Percentiles rank a stretch among this genome's conserved stretches.
These are phyloP conservation scores for Thymelicus lineola DNA, from an alignment of 2,888 invertebrate genomes.

Conservation along the genomic window DNA sequence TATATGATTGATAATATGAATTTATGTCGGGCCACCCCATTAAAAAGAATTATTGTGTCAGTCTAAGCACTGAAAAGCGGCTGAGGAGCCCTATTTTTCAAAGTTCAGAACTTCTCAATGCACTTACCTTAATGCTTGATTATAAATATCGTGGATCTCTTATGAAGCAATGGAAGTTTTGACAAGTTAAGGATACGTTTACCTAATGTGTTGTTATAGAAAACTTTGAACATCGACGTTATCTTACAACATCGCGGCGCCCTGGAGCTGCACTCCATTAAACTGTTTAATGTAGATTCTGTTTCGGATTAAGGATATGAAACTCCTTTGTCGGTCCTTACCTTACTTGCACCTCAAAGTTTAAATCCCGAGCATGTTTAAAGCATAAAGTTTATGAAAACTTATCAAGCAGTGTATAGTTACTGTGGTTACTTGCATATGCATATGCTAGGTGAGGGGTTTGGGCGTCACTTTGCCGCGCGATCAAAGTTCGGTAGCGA, in stretches of 20 bases:
- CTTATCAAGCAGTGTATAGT: slow-evolving; percentile 31
- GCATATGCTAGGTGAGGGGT: slow-evolving; percentile 43
- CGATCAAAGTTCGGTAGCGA: slow-evolving; percentile 68
- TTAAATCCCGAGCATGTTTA: slow-evolving; percentile 29
- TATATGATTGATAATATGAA: no score
- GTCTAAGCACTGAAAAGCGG: no score
- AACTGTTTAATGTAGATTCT: neutral
- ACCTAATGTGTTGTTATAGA: neutral
- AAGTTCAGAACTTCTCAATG: no score
- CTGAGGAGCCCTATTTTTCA: no score
- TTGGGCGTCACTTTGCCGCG: slow-evolving; percentile 60
- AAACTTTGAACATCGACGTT: neutral
- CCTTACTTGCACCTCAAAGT: slow-evolving; percentile 18
- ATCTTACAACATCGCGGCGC: neutral
- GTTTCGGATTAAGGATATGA: slow-evolving; percentile 8
- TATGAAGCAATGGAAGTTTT: no score
- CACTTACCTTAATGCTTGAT: no score
- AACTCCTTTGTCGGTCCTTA: slow-evolving; percentile 4
- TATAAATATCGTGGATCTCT: no score
- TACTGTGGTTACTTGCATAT: slow-evolving; percentile 32
- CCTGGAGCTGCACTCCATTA: neutral
- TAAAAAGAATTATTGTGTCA: no score
- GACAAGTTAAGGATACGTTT: no score
- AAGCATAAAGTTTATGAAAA: slow-evolving; percentile 35
- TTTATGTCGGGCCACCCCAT: no score